Conservation (phyloP, 2,797 vertebrate species). For the Oreochromis mossambicus region DNA sequence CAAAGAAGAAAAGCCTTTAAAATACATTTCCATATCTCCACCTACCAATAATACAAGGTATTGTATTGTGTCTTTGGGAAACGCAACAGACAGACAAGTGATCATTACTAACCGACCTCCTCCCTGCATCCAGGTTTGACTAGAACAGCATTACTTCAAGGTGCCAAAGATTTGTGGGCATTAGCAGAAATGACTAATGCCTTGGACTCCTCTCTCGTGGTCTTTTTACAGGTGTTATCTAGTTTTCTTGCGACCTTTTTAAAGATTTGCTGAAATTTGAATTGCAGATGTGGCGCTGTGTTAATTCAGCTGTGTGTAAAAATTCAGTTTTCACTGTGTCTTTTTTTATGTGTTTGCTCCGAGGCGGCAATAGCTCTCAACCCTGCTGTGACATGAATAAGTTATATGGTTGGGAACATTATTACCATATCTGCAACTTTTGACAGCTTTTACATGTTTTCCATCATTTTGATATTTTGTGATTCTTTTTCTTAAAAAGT, state of each 20-base stretch:
- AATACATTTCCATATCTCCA: not conserved
- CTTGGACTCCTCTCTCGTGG: not conserved
- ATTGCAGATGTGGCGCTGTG: not conserved
- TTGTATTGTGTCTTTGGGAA: not conserved
- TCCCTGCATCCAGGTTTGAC: not conserved
- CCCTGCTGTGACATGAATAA: not conserved
- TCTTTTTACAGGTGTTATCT: not conserved
- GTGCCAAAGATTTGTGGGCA: not conserved
- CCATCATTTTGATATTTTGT: not conserved
- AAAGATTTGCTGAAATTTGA: not conserved
- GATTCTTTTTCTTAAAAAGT: not conserved
- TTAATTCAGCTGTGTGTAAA: not conserved
- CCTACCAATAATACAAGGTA: not conserved
- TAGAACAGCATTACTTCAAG: not conserved
- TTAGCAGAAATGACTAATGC: not conserved
- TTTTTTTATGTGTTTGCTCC: not conserved
- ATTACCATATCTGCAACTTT: not conserved
- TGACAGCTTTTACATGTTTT: not conserved
- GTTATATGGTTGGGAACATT: not conserved
- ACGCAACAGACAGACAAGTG: not conserved
- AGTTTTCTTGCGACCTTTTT: not conserved
- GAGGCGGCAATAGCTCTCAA: not conserved
- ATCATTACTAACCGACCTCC: not conserved
- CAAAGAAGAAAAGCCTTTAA: not conserved
- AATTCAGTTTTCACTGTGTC: not conserved